These are phyloP conservation scores for Sphinx pinastri DNA, from an alignment of 2,888 invertebrate species.

Conservation along the genomic window DNA sequence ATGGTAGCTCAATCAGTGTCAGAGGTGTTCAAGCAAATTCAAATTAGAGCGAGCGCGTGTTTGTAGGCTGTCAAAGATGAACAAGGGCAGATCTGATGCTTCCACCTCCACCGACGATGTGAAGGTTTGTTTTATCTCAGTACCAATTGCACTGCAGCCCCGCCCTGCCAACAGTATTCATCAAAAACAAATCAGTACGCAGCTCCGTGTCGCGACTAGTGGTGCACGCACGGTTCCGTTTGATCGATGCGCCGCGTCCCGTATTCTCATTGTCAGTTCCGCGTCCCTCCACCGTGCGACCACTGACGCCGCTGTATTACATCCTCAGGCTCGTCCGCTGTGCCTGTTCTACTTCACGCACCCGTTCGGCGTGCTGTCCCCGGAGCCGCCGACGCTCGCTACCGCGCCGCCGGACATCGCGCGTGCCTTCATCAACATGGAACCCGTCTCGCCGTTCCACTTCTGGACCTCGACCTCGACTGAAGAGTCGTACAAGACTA, in stretches of 20 bases:
- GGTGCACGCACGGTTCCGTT: neutral
- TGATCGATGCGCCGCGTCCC: neutral
- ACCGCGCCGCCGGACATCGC: slow-evolving; percentile 54
- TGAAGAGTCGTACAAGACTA: slow-evolving; percentile 48
- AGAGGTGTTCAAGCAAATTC: neutral
- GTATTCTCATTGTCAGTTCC: neutral
- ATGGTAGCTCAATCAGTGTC: neutral
- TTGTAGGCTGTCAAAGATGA: slow-evolving; percentile 48
- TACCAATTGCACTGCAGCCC: neutral
- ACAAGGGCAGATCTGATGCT: slow-evolving; percentile 67
- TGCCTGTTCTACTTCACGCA: slow-evolving; percentile 84
- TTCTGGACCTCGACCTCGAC: slow-evolving; percentile 48
- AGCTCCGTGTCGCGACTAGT: neutral
- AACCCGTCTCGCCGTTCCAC: slow-evolving; percentile 56
- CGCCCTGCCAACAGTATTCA: neutral
- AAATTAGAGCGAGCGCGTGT: neutral
- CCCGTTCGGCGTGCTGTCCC: slow-evolving; percentile 82
- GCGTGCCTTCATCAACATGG: slow-evolving; percentile 63
- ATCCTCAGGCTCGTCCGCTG: slow-evolving; percentile 72
- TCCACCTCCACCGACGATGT: slow-evolving; percentile 78
- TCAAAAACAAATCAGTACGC: neutral
- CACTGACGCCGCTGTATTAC: neutral
- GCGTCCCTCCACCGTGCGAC: slow-evolving; percentile 2
- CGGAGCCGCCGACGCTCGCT: slow-evolving; percentile 67
- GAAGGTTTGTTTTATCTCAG: slow-evolving; percentile 55